A percentile compares a stretch with the other conserved stretches of the same genome.
Evolutionary conservation across 2,113 vertebrate species (phyloP).

Genomic region (Pachyramphus minor): DNA sequence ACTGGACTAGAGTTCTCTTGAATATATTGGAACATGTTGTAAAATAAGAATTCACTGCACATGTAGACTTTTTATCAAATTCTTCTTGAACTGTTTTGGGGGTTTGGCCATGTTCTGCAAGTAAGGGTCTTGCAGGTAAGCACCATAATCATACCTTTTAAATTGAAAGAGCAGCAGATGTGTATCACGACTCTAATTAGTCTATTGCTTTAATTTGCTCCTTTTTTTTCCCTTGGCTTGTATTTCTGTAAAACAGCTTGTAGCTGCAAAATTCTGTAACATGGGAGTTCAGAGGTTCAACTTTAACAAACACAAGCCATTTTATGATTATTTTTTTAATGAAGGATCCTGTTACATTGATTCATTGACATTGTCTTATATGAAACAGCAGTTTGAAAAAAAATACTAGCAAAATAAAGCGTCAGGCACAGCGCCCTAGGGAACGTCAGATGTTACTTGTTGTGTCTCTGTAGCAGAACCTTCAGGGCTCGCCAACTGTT

Average conservation of each 20-base stretch:
- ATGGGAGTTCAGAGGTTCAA: background rate
- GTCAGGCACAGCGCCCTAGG: background rate
- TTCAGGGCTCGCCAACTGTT: conserved; percentile 32
- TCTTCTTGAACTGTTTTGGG: background rate
- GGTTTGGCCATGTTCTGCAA: background rate
- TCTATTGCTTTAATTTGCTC: background rate
- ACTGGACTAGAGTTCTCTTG: background rate
- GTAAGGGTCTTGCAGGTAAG: background rate
- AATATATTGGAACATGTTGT: background rate
- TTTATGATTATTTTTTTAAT: background rate
- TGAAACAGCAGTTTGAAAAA: background rate
- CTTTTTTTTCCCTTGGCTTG: background rate
- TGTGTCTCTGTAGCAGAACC: conserved; percentile 14
- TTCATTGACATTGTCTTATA: conserved; percentile 12
- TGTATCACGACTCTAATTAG: background rate
- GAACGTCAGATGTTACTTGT: conserved; percentile 27
- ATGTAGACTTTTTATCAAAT: background rate
- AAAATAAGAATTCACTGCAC: background rate
- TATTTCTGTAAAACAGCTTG: background rate
- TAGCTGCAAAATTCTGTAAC: background rate
- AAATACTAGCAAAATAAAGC: conserved; percentile 5
- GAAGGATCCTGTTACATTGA: background rate
- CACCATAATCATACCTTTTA: background rate
- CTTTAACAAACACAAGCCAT: background rate
- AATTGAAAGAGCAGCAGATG: background rate